Conservation (phyloP, 2,888 invertebrate species). For the Sinhomidia bicolor region DNA sequence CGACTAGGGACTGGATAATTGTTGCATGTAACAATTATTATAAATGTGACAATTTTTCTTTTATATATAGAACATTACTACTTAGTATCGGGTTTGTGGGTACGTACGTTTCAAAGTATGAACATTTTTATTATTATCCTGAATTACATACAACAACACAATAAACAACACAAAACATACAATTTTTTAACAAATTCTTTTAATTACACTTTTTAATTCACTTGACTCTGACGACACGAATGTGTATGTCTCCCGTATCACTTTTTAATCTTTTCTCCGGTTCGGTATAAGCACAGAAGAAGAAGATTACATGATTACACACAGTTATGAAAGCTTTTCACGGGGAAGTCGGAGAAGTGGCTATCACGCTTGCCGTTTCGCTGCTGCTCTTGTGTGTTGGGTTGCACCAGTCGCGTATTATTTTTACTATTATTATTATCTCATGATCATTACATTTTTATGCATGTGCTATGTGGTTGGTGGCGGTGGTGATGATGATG, state of each 20-base stretch:
- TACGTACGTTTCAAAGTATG: too few relatives aligned
- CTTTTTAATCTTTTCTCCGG: background rate
- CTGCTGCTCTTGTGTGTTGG: conserved; percentile 8
- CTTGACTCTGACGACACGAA: background rate
- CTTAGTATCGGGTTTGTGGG: too few relatives aligned
- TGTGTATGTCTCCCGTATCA: background rate
- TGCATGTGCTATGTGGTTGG: conserved; percentile 47
- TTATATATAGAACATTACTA: too few relatives aligned
- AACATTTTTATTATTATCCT: background rate
- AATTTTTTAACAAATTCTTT: background rate
- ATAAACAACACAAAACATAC: background rate
- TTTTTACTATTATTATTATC: background rate
- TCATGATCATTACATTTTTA: conserved; percentile 41
- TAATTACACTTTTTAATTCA: background rate
- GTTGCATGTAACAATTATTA: too few relatives aligned
- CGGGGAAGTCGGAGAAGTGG: conserved; percentile 39
- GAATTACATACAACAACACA: background rate
- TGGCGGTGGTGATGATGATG: background rate
- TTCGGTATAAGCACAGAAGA: background rate
- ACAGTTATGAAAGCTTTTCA: conserved; percentile 9
- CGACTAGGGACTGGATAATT: too few relatives aligned
- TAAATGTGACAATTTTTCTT: too few relatives aligned
- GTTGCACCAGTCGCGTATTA: conserved; percentile 1
- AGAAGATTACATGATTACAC: background rate
- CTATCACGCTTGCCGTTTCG: conserved; percentile 25